Conservation (phyloP, 2,797 vertebrate species). For the Cetoscarus ocellatus region DNA sequence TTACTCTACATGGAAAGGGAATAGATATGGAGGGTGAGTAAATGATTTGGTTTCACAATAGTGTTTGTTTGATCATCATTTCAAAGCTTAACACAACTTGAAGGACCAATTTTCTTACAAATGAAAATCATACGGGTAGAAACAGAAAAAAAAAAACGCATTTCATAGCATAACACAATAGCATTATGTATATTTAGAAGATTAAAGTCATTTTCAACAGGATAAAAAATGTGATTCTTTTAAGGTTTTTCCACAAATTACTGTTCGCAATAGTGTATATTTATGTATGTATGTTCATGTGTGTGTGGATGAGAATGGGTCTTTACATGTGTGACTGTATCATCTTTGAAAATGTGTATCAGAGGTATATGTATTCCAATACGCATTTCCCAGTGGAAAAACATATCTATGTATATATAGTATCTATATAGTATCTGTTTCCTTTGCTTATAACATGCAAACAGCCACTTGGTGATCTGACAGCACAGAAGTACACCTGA, state of each 20-base stretch:
- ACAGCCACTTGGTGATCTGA: constrained; percentile 96
- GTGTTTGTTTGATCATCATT: constrained; percentile 87
- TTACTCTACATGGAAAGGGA: constrained; percentile 62
- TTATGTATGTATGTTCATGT: constrained; percentile 30
- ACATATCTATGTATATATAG: constrained; percentile 84
- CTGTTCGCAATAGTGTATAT: constrained; percentile 60
- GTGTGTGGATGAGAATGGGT: constrained; percentile 36
- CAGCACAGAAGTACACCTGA: constrained; percentile 92
- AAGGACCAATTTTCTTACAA: constrained; percentile 62
- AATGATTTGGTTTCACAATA: constrained; percentile 90
- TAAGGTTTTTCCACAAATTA: constrained; percentile 71
- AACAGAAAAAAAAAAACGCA: constrained; percentile 82
- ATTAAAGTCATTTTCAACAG: constrained; percentile 82
- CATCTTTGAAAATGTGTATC: constrained; percentile 67
- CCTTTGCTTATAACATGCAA: constrained; percentile 95
- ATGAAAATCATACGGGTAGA: constrained; percentile 69
- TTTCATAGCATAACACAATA: constrained; percentile 90
- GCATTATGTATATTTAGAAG: constrained; percentile 90
- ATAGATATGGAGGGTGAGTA: constrained; percentile 89
- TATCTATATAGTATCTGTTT: constrained; percentile 87
- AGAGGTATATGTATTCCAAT: constrained; percentile 75
- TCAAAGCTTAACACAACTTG: constrained; percentile 87
- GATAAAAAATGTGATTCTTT: constrained; percentile 80
- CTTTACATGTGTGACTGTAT: constrained; percentile 46
- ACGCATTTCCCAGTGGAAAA: constrained; percentile 76